Conservation (phyloP, 2,888 invertebrate genomes). For the Rambutsinella grinnellia region DNA sequence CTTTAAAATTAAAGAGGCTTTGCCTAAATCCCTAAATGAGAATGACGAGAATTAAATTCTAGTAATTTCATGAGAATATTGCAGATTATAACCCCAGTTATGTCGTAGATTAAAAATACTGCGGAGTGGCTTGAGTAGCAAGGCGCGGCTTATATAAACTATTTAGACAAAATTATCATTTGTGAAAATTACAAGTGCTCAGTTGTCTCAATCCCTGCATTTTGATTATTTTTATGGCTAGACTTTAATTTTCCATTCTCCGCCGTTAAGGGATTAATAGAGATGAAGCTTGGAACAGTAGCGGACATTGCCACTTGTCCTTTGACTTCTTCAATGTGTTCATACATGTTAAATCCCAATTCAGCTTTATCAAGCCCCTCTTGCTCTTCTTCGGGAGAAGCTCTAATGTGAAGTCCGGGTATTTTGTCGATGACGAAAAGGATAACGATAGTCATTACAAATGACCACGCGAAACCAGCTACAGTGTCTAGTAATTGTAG, state of each 20-base stretch:
- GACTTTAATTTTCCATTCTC: slow-evolving; percentile 50
- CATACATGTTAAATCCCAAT: slow-evolving; percentile 59
- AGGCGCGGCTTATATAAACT: no score
- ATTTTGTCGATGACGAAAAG: slow-evolving; percentile 61
- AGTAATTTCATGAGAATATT: no score
- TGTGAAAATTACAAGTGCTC: no score
- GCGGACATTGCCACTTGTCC: slow-evolving; percentile 8
- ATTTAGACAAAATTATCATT: no score
- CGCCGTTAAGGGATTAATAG: slow-evolving; percentile 34
- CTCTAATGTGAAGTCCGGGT: slow-evolving; percentile 61
- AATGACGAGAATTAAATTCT: no score
- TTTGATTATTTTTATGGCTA: no score
- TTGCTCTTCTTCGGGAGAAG: slow-evolving; percentile 52
- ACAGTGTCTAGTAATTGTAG: slow-evolving; percentile 41
- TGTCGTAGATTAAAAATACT: no score
- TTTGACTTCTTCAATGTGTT: slow-evolving; percentile 57
- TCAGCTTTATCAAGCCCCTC: slow-evolving; percentile 60
- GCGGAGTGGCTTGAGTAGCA: no score
- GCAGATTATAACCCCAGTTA: no score
- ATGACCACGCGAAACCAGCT: slow-evolving; percentile 57
- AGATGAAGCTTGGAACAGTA: slow-evolving; percentile 42
- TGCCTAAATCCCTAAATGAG: no score
- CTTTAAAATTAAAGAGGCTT: no score
- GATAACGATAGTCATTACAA: slow-evolving; percentile 57
- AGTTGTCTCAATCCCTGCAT: no score